phyloP scores from a whole-genome alignment of 2,113 vertebrate genomes.

The Oreochromis tanganicae region DNA sequence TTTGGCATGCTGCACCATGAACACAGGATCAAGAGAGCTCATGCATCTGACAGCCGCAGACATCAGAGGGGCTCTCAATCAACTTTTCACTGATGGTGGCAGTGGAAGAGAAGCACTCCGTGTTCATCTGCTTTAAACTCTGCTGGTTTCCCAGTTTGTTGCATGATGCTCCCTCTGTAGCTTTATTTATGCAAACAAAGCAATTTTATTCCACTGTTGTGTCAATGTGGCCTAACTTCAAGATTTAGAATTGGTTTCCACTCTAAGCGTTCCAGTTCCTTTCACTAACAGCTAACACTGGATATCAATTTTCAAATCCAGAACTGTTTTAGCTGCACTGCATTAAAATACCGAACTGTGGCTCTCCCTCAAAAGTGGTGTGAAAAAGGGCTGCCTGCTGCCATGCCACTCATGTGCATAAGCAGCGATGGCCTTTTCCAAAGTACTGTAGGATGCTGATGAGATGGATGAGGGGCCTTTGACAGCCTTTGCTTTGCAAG shows the following conservation, averaged over 20 bases:
- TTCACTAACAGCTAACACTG: not conserved
- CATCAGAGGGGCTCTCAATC: conserved; percentile 36
- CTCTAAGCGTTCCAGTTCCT: not conserved
- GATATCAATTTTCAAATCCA: not conserved
- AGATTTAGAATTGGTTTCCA: not conserved
- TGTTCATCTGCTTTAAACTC: not conserved
- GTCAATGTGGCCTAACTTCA: not conserved
- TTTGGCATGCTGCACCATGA: conserved; percentile 26
- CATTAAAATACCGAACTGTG: conserved; percentile 5
- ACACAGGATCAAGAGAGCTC: conserved; percentile 32
- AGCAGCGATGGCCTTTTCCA: conserved; percentile 6
- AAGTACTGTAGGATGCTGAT: conserved; percentile 24
- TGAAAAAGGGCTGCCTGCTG: not conserved
- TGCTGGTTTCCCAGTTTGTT: not conserved
- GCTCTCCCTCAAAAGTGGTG: not conserved
- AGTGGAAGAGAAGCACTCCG: not conserved
- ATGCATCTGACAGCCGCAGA: conserved; percentile 4
- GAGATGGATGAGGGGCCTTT: conserved; percentile 24
- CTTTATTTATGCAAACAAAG: not conserved
- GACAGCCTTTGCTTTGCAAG: conserved; percentile 25
- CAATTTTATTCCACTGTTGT: not conserved
- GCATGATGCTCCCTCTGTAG: not conserved
- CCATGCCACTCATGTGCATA: conserved; percentile 10
- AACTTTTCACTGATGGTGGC: conserved; percentile 17
- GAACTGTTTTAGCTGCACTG: conserved; percentile 7